These are phyloP conservation scores for Sebastes hopkinsi DNA, from an alignment of 2,797 vertebrate species.

Conservation along the genomic window DNA sequence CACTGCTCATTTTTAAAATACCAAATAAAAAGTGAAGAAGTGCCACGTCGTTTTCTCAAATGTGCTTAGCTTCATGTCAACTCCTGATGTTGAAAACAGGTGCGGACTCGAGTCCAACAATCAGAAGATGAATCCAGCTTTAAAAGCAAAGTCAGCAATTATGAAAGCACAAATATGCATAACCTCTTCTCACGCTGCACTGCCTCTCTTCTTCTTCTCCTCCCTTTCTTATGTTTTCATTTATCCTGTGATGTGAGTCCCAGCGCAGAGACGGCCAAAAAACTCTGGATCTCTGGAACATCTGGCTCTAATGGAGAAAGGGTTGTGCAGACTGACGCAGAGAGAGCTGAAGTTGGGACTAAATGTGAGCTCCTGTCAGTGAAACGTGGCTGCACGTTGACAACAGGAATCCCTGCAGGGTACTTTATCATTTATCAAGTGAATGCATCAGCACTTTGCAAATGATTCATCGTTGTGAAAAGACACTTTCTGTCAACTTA, in stretches of 20 bases:
- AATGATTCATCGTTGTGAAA: conserved; percentile 13
- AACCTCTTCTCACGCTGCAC: conserved; percentile 34
- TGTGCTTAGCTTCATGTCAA: background rate
- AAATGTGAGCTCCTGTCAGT: conserved; percentile 25
- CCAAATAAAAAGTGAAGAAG: background rate
- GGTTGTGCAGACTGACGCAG: conserved; percentile 44
- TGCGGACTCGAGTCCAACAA: conserved; percentile 1
- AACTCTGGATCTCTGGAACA: conserved; percentile 67
- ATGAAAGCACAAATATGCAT: conserved; percentile 8
- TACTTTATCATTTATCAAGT: conserved; percentile 13
- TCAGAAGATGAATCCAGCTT: background rate
- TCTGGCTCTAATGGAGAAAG: conserved; percentile 78
- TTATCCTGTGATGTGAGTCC: conserved; percentile 66
- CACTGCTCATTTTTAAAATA: background rate
- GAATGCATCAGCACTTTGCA: background rate
- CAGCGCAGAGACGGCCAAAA: conserved; percentile 51
- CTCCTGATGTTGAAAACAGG: conserved; percentile 16
- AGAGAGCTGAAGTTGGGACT: conserved; percentile 15
- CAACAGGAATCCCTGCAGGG: conserved; percentile 29
- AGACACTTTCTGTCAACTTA: conserved; percentile 1
- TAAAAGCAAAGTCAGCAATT: conserved; percentile 6
- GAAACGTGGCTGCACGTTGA: conserved; percentile 32
- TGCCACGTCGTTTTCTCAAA: background rate
- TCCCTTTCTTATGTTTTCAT: conserved; percentile 67
- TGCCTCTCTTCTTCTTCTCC: conserved; percentile 11